A percentile compares a stretch with the other conserved stretches of the same genome.
These are phyloP conservation scores for Spatulosminthurus flaviceps DNA, from an alignment of 2,888 invertebrate genomes.

Conservation along the genomic window DNA sequence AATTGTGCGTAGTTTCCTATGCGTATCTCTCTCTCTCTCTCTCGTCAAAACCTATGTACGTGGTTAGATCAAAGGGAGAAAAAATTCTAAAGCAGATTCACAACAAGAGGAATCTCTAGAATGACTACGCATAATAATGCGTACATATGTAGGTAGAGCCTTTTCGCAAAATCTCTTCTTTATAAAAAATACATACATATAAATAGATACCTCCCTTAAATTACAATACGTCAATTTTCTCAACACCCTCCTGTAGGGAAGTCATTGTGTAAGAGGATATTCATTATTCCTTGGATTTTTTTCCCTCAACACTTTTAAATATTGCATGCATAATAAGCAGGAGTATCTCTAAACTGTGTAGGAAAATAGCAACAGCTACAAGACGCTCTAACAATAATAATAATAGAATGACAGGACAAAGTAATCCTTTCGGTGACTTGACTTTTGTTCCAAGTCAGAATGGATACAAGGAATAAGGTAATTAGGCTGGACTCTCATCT, in stretches of 20 bases:
- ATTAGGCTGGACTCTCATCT: slow-evolving; percentile 18
- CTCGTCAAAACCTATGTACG: too few relatives aligned
- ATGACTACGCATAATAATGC: too few relatives aligned
- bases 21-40: too few relatives aligned
- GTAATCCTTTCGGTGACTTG: slow-evolving; percentile 18
- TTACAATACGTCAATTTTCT: slow-evolving; percentile 14
- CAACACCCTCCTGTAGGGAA: slow-evolving; percentile 14
- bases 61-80: too few relatives aligned
- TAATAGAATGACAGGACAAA: background rate
- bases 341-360: background rate
- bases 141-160: background rate
- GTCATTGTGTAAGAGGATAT: slow-evolving; percentile 18
- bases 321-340: background rate
- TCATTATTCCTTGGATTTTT: background rate
- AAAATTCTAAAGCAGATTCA: too few relatives aligned
- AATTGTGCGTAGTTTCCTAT: background rate
- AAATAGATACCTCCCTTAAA: background rate
- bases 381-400: too few relatives aligned
- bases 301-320: background rate
- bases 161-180: slow-evolving; percentile 1
- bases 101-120: too few relatives aligned
- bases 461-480: slow-evolving; percentile 18
- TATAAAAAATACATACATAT: background rate
- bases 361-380: too few relatives aligned
- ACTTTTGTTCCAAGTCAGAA: background rate